These are phyloP conservation scores for Smutsia temminckii DNA, from an alignment of 2,797 vertebrate species.

Conservation along the genomic window DNA sequence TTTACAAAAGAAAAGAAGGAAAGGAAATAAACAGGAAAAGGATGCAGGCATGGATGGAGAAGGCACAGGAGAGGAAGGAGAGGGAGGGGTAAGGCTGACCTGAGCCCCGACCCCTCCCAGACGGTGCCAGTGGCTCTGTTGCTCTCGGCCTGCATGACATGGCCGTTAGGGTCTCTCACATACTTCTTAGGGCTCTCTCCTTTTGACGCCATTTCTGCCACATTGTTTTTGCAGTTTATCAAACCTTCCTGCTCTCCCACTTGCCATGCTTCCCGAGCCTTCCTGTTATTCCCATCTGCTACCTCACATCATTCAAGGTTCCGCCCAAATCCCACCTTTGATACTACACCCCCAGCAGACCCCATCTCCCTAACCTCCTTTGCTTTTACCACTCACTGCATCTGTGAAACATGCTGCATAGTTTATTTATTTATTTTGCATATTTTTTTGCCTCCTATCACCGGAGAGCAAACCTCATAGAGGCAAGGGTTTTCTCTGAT, in stretches of 20 bases:
- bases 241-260: not conserved
- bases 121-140: not conserved
- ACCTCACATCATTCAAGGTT: not conserved
- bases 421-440: not conserved
- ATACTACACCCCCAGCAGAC: not conserved
- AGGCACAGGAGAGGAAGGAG: not conserved
- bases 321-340: not conserved
- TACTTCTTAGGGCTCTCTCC: not conserved
- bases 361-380: not conserved
- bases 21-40: not conserved
- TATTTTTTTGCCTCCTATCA: not conserved
- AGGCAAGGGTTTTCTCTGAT: not conserved
- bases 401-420: not conserved
- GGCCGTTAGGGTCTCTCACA: not conserved
- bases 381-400: not conserved
- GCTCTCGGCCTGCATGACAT: not conserved
- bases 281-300: fast-evolving
- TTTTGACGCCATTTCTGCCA: not conserved
- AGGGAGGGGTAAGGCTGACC: not conserved
- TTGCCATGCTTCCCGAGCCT: too few species aligned
- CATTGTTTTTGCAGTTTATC: not conserved
- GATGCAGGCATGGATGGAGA: not conserved
- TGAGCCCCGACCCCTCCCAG: not conserved
- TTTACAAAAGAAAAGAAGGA: not conserved
- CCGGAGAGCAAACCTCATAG: not conserved